Base-by-base conservation (phyloP, 2,888 invertebrate species). In the Ochropleura leucogaster region DNA sequence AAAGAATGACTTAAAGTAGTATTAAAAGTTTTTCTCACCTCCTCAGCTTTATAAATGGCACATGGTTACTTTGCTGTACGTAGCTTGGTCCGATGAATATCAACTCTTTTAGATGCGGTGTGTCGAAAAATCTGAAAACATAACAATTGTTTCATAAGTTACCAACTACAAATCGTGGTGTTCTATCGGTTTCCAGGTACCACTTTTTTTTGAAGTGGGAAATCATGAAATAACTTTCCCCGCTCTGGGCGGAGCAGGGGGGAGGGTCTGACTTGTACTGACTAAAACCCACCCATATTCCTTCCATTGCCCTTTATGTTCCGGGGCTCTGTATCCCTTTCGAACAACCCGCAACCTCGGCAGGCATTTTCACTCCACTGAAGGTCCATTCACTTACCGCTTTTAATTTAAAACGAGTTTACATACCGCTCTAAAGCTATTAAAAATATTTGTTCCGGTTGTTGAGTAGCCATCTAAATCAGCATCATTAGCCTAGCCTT, bases 51-150 rank as follows among this genome's bases (percentile, higher is more conserved):
- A 92, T 87, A 72, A 89, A 88, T 73, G 92, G 89, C 72, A 89
- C 73, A 55, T 85, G 79, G 53, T 85, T 84, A 69, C 88, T 90
- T 72, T 90, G 90, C 64, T 90, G 89, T 30, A 91, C 67, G 83
- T 93, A 95, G 59, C 87, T 91, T 82, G 95, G 93, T 67, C 95
- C 95, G 63, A 95, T 88, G 88, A 96, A 95, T 79, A 93, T 85
- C 67, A 96, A 68, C 85, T 94, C 95, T 78, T 90, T 86, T 69
- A 96, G 89, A 68, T 91, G 89, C 68, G 88, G 82, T 46, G 95
- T 88, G 77, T 95, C 95, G 85, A 94, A 93, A 86, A 92, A 96
- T 85, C 96, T 96, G 92, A 94, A 67, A 1, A 16, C 5, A 49
- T 16, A 49, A 49, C 14, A 49, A 16, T 49, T 49, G 0, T 9